phyloP scores from a whole-genome alignment of 2,113 vertebrate species.

The Nycticorax nycticorax region DNA sequence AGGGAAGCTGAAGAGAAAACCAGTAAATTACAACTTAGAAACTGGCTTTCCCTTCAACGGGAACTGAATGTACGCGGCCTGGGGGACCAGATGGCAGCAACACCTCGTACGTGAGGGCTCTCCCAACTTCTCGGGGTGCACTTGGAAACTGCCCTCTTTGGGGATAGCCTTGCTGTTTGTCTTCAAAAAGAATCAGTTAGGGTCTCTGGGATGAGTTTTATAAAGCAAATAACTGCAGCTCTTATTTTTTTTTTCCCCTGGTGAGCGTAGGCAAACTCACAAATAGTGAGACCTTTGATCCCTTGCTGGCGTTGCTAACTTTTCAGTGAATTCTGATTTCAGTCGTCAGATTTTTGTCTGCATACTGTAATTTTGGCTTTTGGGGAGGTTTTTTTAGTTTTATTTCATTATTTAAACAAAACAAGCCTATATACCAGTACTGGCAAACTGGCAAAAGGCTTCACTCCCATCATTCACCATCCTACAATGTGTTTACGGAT shows the following conservation, averaged over 20 bases:
- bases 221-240: not conserved
- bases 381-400: not conserved
- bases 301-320: not conserved
- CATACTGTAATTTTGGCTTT: not conserved
- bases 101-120: rapidly evolving
- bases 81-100: not conserved
- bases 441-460: not conserved
- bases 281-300: not conserved
- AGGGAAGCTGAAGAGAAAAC: not conserved
- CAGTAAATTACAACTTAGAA: not conserved
- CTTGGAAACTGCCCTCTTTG: not conserved
- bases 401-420: not conserved
- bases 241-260: not conserved
- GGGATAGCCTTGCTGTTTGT: not conserved
- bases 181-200: not conserved
- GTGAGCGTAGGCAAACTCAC: not conserved
- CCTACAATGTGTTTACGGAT: not conserved
- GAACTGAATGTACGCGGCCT: not conserved
- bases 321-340: not conserved
- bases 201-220: not conserved
- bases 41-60: not conserved
- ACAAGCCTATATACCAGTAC: not conserved
- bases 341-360: rapidly evolving
- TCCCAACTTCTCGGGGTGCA: not conserved
- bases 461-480: not conserved